phyloP scores from a whole-genome alignment of 2,888 invertebrate genomes.

The Drosophila ezoana region DNA sequence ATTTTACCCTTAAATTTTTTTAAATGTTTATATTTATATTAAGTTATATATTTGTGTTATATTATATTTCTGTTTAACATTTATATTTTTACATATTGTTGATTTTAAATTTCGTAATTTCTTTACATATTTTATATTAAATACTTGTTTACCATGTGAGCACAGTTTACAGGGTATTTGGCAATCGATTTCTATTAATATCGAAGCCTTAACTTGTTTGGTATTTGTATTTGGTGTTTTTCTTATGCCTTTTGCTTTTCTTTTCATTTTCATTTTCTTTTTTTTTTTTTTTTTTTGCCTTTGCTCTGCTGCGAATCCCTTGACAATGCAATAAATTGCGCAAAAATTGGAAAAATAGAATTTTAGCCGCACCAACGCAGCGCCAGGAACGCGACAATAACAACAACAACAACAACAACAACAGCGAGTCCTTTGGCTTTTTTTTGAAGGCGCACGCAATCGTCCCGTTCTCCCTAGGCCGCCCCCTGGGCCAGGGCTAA shows the following conservation, averaged over 20 bases:
- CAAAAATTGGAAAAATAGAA: slow-evolving; percentile 81
- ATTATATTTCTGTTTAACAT: too few relatives aligned
- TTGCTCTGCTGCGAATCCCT: slow-evolving; percentile 65
- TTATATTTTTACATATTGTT: too few relatives aligned
- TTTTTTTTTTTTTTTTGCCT: slow-evolving; percentile 22
- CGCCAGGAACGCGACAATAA: slow-evolving; percentile 64
- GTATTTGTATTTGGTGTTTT: slow-evolving; percentile 79
- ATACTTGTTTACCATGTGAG: neutral
- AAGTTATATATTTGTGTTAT: too few relatives aligned
- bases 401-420: slow-evolving; percentile 38
- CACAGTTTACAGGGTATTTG: slow-evolving; percentile 25
- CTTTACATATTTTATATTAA: neutral
- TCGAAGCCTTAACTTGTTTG: slow-evolving; percentile 51
- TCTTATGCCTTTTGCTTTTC: slow-evolving; percentile 66
- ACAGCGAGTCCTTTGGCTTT: slow-evolving; percentile 56
- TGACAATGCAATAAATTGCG: slow-evolving; percentile 82
- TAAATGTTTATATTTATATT: too few relatives aligned
- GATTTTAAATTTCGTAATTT: too few relatives aligned
- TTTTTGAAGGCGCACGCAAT: slow-evolving; percentile 69
- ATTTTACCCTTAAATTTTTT: too few relatives aligned
- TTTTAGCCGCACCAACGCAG: slow-evolving; percentile 77
- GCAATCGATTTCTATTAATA: neutral
- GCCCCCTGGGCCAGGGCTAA: slow-evolving; percentile 8
- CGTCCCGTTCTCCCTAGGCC: slow-evolving; percentile 25
- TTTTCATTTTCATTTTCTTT: slow-evolving; percentile 43